Conservation (phyloP, 2,797 vertebrate genomes). For the Todus mexicanus region DNA sequence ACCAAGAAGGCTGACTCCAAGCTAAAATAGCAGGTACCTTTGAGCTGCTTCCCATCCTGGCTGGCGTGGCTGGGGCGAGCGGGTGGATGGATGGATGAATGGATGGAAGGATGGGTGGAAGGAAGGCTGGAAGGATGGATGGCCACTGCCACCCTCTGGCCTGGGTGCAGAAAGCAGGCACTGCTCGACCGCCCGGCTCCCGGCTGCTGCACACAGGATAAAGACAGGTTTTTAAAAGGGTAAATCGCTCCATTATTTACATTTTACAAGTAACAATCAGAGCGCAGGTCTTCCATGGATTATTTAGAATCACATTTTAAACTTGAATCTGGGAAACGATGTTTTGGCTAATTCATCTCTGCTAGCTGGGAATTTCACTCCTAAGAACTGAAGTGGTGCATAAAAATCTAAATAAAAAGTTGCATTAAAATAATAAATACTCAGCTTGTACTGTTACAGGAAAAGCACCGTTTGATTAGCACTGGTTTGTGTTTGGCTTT, state of each 20-base stretch:
- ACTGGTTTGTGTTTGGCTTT: background rate
- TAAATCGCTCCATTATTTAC: background rate
- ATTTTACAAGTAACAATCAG: fast-evolving
- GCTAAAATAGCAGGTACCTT: background rate
- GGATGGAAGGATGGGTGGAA: too few relatives aligned
- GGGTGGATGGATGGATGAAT: background rate
- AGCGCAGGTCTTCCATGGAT: fast-evolving
- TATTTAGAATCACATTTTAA: fast-evolving
- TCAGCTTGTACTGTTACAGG: fast-evolving
- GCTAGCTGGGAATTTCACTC: fast-evolving
- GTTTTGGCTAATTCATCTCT: background rate
- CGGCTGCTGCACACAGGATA: too few relatives aligned
- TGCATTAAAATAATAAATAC: background rate
- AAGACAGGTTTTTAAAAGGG: too few relatives aligned
- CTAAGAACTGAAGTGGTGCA: fast-evolving
- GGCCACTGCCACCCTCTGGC: background rate
- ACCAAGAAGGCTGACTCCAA: background rate
- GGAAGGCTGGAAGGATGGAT: background rate
- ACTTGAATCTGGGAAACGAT: background rate
- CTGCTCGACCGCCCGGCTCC: background rate
- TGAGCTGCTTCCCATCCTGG: background rate
- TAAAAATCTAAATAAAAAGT: background rate
- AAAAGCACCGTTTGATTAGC: background rate
- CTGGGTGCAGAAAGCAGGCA: background rate
- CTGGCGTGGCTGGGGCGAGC: background rate